Evolutionary conservation across 2,797 vertebrate species (phyloP), one percentile per base, ranked within the genome.

Genomic region (Prionace glauca): DNA sequence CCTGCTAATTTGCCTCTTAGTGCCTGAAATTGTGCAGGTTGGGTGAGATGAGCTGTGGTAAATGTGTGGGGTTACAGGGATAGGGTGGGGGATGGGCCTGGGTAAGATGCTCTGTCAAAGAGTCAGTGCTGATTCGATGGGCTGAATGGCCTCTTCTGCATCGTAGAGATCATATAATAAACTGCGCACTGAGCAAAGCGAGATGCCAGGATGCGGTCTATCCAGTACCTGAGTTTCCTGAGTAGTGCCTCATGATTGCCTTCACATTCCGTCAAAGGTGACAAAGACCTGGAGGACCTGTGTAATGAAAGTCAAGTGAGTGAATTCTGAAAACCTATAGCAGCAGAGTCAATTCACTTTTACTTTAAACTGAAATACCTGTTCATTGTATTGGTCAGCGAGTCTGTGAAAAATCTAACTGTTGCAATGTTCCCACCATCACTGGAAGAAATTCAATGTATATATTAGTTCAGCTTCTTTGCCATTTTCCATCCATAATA

Each of bases 321-420:
- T 18, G 36, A 77, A 56, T 11, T 20, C 12, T 95, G 26, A 29
- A 95, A 77, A 29, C 12, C 26, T 22, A 36, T 4, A 20, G 18
- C 50, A 32, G 24, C 69, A 18, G 62, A 60, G 29, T 3, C 14
- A 32, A 77, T 77, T n/a, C 14, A 95, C 14, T 56, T 24, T 65
- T n/a, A 18, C n/a, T n/a, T 56, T 72, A 56, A 77, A n/a, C 26
- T 74, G 71, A 95, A 56, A 32, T 95, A 95, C 93, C 93, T 95
- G 71, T 95, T 32, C 29, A 60, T 69, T 36, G 65, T 71, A 26
- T 7, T n/a, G 41, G 14, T 22, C 22, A 45, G 32, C 26, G 93
- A 95, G 72, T 29, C 7, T 18, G 45, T 1, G 24, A 20, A 32
- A 95, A 95, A 77, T 56, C 29, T 20, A 60, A 95, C 8, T 56